Evolutionary conservation across 2,113 vertebrate species (phyloP).

Genomic region (Ophthalmolycus amberensis): DNA sequence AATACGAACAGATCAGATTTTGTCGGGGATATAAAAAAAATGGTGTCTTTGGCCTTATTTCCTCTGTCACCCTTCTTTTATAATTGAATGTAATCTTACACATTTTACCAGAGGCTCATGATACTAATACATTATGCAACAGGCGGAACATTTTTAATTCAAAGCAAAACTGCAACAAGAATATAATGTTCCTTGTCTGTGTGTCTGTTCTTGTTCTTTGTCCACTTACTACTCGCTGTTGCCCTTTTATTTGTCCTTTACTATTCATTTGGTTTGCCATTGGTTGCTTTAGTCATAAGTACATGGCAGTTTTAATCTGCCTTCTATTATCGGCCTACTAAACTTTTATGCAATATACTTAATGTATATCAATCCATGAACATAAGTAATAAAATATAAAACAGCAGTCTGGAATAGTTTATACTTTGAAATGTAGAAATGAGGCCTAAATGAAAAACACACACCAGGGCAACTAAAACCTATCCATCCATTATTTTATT

Average conservation of each 20-base stretch:
- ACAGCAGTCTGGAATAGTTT: background rate
- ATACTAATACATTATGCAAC: slow-evolving; percentile 14
- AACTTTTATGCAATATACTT: background rate
- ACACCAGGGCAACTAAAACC: background rate
- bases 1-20: background rate
- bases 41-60: background rate
- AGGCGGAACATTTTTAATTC: slow-evolving; percentile 6
- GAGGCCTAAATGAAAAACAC: background rate
- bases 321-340: background rate
- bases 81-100: slow-evolving; percentile 1
- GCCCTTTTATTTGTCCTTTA: background rate
- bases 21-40: background rate
- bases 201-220: background rate
- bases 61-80: slow-evolving; percentile 4
- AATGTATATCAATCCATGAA: background rate
- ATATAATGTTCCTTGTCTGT: background rate
- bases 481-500: background rate
- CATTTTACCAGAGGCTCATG: slow-evolving; percentile 3
- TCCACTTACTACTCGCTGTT: background rate
- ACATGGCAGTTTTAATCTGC: background rate
- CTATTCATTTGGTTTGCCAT: background rate
- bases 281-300: background rate
- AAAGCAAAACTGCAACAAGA: background rate
- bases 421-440: background rate
- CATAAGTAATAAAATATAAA: background rate